These are phyloP conservation scores for Branchipolynoe longqiensis DNA, from an alignment of 2,888 invertebrate genomes.

Conservation along the genomic window DNA sequence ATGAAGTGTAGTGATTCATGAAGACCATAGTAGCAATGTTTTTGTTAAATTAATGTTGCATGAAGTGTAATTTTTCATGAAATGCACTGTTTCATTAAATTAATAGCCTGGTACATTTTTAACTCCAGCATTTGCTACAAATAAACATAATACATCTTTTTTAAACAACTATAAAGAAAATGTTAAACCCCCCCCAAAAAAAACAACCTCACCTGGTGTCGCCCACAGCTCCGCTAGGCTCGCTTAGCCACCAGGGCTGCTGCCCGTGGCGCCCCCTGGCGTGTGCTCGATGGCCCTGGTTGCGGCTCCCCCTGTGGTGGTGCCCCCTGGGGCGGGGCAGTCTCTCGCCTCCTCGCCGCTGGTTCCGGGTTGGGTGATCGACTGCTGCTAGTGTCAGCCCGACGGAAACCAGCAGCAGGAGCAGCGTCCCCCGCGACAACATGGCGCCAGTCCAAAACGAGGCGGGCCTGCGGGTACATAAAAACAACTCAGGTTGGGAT, in stretches of 20 bases:
- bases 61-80: too few species aligned
- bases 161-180: background rate
- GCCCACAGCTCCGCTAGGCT: too few species aligned
- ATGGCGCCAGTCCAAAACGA: background rate
- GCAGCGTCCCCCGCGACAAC: background rate
- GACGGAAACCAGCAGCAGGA: background rate
- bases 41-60: too few species aligned
- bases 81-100: too few species aligned
- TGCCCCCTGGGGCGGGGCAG: background rate
- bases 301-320: background rate
- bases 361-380: background rate
- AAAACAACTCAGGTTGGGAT: too few species aligned
- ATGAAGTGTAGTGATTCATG: too few species aligned
- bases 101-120: too few species aligned
- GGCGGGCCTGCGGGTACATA: too few species aligned
- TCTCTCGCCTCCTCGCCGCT: background rate
- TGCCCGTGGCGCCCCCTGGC: background rate
- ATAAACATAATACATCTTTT: background rate
- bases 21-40: too few species aligned
- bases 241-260: background rate
- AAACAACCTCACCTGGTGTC: background rate
- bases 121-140: too few species aligned
- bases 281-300: background rate
- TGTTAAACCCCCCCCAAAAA: background rate
- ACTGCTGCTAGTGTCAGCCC: conserved; percentile 3